Percentiles rank a stretch among this genome's conserved stretches.
phyloP scores from a whole-genome alignment of 2,797 vertebrate species.

The Fistularia commersonii region DNA sequence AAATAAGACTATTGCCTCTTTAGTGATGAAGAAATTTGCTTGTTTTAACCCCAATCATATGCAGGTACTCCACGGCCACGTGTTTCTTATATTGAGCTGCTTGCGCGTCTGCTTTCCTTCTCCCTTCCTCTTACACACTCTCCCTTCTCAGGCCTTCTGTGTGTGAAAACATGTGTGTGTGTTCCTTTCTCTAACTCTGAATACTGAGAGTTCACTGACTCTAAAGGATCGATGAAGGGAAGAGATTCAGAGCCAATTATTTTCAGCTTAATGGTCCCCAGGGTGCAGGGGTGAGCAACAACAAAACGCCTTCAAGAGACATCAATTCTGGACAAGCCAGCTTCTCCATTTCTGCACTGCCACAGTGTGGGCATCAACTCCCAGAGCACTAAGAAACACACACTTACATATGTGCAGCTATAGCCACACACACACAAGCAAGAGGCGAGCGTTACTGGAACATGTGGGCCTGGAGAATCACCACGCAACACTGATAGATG shows the following conservation, averaged over 20 bases:
- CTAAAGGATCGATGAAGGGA: constrained; percentile 82
- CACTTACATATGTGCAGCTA: constrained; percentile 9
- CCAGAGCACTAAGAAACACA: constrained; percentile 43
- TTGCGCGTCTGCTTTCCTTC: constrained; percentile 37
- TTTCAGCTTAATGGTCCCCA: constrained; percentile 84
- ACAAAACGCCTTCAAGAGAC: constrained; percentile 81
- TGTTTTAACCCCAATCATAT: constrained; percentile 43
- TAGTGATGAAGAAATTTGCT: constrained; percentile 52
- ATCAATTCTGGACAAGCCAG: constrained; percentile 76
- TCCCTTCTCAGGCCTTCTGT: constrained; percentile 21
- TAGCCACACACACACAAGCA: constrained; percentile 16
- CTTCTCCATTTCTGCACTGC: constrained; percentile 64
- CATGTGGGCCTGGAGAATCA: constrained; percentile 31
- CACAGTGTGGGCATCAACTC: constrained; percentile 61
- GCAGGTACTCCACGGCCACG: constrained; percentile 41
- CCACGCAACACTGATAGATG: constrained; percentile 28
- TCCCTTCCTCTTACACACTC: constrained; percentile 17
- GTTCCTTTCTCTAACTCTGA: constrained; percentile 43
- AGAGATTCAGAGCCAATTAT: constrained; percentile 84
- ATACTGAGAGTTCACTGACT: constrained; percentile 77
- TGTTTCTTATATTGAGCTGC: constrained; percentile 37
- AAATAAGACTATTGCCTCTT: constrained; percentile 23
- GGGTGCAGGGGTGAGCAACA: constrained; percentile 75
- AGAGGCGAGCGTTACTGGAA: constrained; percentile 42
- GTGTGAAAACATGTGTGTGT: constrained; percentile 16